Evolutionary conservation across 2,797 vertebrate genomes (phyloP).

Genomic region (Aphelocoma californica): DNA sequence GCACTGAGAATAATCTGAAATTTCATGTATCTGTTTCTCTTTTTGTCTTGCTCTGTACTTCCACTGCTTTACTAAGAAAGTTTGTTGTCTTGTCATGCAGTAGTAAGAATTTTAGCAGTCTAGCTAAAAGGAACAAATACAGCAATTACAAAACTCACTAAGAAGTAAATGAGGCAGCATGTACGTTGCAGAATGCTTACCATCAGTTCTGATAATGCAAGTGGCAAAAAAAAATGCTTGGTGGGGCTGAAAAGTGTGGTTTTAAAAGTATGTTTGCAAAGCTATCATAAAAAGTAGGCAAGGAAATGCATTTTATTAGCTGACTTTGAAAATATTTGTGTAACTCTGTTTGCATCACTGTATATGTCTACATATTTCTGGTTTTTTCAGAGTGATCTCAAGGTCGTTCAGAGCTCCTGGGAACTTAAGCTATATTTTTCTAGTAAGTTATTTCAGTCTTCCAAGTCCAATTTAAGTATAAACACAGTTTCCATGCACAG

Average conservation of each 20-base stretch:
- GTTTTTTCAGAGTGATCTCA: background rate
- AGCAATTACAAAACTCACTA: background rate
- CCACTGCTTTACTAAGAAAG: background rate
- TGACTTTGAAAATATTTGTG: background rate
- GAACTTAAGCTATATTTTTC: conserved; percentile 40
- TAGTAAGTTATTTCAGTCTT: conserved; percentile 51
- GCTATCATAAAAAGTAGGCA: background rate
- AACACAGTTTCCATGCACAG: conserved; percentile 44
- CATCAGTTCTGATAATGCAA: background rate
- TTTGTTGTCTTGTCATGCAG: background rate
- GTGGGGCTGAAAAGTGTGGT: background rate
- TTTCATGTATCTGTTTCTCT: background rate
- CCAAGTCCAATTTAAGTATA: conserved; percentile 50
- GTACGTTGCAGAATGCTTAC: background rate
- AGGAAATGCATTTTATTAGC: background rate
- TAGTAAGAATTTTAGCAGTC: background rate
- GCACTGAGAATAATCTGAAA: background rate
- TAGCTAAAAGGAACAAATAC: background rate
- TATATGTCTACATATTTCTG: background rate
- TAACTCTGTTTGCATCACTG: conserved; percentile 1
- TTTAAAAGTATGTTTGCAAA: background rate
- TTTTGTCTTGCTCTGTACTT: background rate
- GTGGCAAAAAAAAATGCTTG: background rate
- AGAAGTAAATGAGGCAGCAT: background rate
- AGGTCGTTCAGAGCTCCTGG: conserved; percentile 21